Conservation (phyloP, 2,888 invertebrate species). For the Auanema freiburgensis region DNA sequence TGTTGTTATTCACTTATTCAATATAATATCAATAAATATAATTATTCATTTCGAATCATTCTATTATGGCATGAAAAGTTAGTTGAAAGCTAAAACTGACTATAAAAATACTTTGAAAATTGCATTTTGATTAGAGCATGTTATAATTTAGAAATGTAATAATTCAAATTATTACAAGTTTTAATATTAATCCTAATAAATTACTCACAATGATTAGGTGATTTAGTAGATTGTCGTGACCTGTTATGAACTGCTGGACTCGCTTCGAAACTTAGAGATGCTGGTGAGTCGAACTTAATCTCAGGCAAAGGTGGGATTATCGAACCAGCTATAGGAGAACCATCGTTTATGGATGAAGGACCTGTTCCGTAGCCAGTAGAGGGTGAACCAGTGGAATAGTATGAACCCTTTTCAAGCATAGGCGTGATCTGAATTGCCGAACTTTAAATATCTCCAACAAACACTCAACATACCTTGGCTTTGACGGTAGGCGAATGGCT, state of each 20-base stretch:
- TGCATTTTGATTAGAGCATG: no score
- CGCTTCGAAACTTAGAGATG: slow-evolving; percentile 8
- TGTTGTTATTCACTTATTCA: no score
- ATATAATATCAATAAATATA: no score
- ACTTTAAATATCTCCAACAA: not conserved
- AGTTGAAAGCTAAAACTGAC: no score
- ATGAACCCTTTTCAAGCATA: slow-evolving; percentile 17
- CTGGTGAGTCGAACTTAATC: slow-evolving; percentile 2
- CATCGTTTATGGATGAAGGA: slow-evolving; percentile 14
- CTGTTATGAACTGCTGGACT: slow-evolving; percentile 32
- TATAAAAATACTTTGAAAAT: no score
- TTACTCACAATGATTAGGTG: slow-evolving; percentile 34
- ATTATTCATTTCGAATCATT: no score
- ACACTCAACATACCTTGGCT: not conserved
- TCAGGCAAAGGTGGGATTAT: slow-evolving; percentile 7
- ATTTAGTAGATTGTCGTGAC: slow-evolving; percentile 30
- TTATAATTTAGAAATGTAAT: no score
- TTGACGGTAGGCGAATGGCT: slow-evolving; percentile 5
- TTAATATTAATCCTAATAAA: no score
- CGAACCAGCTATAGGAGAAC: slow-evolving; percentile 5
- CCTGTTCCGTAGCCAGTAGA: slow-evolving; percentile 21
- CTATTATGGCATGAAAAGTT: no score
- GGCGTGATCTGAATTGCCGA: slow-evolving; percentile 15
- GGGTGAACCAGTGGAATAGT: slow-evolving; percentile 2
- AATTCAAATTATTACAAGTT: no score